Evolutionary conservation across 2,888 invertebrate genomes (phyloP).

Genomic region (Cataglyphis rosenhaueri): DNA sequence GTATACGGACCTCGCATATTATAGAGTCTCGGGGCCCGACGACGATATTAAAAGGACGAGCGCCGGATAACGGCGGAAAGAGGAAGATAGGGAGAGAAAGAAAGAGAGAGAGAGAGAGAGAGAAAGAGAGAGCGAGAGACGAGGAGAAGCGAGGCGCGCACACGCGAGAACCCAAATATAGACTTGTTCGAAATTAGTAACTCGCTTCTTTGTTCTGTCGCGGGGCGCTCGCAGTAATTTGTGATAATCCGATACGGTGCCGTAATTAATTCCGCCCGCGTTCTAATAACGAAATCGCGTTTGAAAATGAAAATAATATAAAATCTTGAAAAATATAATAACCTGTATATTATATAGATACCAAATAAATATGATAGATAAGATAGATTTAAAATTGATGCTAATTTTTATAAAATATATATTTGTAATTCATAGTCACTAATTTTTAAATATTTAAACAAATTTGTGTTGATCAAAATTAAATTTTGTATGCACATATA

Average conservation of each 20-base stretch:
- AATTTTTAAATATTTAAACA: not conserved
- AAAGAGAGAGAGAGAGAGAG: too few relatives aligned
- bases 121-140: constrained; percentile 30
- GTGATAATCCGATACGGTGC: constrained; percentile 42
- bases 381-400: not conserved
- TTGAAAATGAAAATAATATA: not conserved
- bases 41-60: constrained; percentile 76
- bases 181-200: constrained; percentile 82
- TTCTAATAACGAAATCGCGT: constrained; percentile 50
- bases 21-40: constrained; percentile 75
- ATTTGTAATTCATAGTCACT: not conserved
- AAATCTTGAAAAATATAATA: not conserved
- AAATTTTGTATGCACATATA: not conserved
- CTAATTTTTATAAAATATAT: not conserved
- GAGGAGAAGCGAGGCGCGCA: constrained; percentile 72
- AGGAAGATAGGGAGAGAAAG: not conserved
- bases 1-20: constrained; percentile 80
- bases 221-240: constrained; percentile 54
- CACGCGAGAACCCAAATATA: constrained; percentile 75
- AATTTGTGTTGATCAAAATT: not conserved
- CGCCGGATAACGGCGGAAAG: constrained; percentile 28
- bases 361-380: not conserved
- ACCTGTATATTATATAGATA: not conserved
- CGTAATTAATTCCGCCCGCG: constrained; percentile 35
- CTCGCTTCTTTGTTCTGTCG: constrained; percentile 75